These are phyloP conservation scores for Caretta caretta DNA, from an alignment of 2,113 vertebrate genomes.

Conservation along the genomic window DNA sequence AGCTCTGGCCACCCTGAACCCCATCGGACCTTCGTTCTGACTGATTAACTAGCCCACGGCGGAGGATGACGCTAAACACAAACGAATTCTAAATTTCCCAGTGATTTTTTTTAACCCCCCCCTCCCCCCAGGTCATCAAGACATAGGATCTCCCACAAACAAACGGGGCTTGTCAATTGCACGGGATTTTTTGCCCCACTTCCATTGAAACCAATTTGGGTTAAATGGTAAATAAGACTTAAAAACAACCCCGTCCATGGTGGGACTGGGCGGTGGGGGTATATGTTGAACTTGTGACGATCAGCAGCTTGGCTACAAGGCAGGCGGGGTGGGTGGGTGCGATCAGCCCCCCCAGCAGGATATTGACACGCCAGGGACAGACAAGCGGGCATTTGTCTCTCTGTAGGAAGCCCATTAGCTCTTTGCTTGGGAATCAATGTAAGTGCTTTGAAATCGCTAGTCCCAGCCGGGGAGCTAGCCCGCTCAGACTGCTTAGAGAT, in stretches of 20 bases:
- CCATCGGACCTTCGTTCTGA: too few relatives aligned
- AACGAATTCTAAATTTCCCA: neutral
- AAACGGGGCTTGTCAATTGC: neutral
- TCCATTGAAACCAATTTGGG: neutral
- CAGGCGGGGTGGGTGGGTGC: too few relatives aligned
- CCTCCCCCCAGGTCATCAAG: accelerated
- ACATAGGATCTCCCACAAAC: too few relatives aligned
- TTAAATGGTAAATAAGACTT: too few relatives aligned
- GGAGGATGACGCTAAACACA: too few relatives aligned
- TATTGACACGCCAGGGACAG: too few relatives aligned
- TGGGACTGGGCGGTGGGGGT: too few relatives aligned
- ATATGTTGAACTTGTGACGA: too few relatives aligned
- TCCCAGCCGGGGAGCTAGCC: neutral
- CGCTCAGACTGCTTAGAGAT: conserved; percentile 24
- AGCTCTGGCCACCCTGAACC: too few relatives aligned
- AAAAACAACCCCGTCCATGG: too few relatives aligned
- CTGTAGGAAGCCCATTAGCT: neutral
- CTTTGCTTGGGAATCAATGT: neutral
- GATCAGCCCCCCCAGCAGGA: too few relatives aligned
- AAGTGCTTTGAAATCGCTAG: neutral
- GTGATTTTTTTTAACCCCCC: neutral
- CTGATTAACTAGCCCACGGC: neutral
- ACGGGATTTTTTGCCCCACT: neutral
- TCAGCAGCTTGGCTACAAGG: too few relatives aligned
- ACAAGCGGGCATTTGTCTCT: neutral